Evolutionary conservation across 2,797 vertebrate species (phyloP), one percentile per base, ranked within the genome.

Genomic region (Siniperca undulata): DNA sequence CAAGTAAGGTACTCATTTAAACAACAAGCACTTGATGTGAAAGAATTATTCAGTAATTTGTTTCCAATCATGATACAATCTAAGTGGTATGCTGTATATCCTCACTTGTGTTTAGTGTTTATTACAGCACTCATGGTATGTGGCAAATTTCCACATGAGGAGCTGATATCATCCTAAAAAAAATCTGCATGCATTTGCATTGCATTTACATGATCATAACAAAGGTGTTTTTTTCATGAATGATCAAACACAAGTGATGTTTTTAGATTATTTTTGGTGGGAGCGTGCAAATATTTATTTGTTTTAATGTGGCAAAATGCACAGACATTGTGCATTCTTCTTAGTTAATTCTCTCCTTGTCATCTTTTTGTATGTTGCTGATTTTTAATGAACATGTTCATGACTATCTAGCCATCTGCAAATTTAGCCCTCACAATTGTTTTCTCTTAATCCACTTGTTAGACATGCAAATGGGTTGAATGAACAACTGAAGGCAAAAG

Each of bases 261-360:
- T 96, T 95, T 95, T 93, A 93, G 93, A 92, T 94, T 95, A 95
- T 96, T 95, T 96, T 95, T 92, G 92, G 94, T 96, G 97, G 97
- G 96, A 97, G 97, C 89, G 97, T 97, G 97, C 97, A 97, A 98
- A 97, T 97, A 97, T 97, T 96, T 97, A 96, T 96, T 96, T 96
- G 93, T 96, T 95, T 93, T 89, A 95, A 93, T 95, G 95, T 96
- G 96, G 95, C 96, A 95, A 96, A 94, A 95, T 94, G 95, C 95
- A 95, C 94, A 92, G 77, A 91, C 92, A 94, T 90, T 92, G 95
- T 96, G 95, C 95, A 93, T 86, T 78, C 16, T 96, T 95, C 82
- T 94, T 93, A 88, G 81, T 96, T 94, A 91, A 94, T 95, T 94
- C 95, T 95, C 91, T 92, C 80, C 93, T 94, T 91, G 90, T 96